phyloP scores from a whole-genome alignment of 1,140 invertebrate genomes.

The Drosophila arizonae region DNA sequence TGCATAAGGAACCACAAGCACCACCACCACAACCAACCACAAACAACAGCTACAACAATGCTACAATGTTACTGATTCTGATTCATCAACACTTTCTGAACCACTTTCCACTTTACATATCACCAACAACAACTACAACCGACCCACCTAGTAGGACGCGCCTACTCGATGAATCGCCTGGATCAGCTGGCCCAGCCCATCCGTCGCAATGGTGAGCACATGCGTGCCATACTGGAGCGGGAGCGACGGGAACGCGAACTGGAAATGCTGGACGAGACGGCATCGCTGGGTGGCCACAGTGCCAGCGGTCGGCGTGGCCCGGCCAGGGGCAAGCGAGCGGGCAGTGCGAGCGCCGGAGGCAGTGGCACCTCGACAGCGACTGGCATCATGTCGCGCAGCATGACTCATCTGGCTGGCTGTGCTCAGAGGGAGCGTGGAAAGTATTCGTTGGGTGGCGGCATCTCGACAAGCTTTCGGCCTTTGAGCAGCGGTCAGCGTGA shows the following conservation, averaged over 20 bases:
- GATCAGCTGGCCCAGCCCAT: conserved; percentile 91
- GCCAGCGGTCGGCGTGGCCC: conserved; percentile 25
- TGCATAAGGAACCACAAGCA: conserved; percentile 55
- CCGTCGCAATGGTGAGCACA: conserved; percentile 84
- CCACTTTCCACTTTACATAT: conserved; percentile 70
- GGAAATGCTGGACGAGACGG: conserved; percentile 79
- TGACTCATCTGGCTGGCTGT: conserved; percentile 86
- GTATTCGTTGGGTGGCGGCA: conserved; percentile 74
- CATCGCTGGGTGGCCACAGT: conserved; percentile 63
- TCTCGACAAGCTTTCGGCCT: conserved; percentile 75
- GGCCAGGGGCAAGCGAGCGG: conserved; percentile 37
- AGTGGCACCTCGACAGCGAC: conserved; percentile 69
- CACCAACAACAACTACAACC: conserved; percentile 29
- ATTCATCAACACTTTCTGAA: conserved; percentile 59
- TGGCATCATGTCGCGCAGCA: conserved; percentile 86
- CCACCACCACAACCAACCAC: conserved; percentile 40
- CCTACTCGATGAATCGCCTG: conserved; percentile 95
- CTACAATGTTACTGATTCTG: conserved; percentile 30
- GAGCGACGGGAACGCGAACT: conserved; percentile 70
- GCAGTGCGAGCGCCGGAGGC: conserved; percentile 57
- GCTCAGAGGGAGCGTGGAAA: conserved; percentile 64
- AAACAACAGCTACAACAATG: conserved; percentile 23
- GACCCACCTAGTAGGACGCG: conserved; percentile 84
- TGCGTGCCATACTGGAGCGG: conserved; percentile 75
- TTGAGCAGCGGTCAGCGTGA: conserved; percentile 72